Conservation (phyloP, 2,113 vertebrate genomes). For the Oreocharis arfaki region DNA sequence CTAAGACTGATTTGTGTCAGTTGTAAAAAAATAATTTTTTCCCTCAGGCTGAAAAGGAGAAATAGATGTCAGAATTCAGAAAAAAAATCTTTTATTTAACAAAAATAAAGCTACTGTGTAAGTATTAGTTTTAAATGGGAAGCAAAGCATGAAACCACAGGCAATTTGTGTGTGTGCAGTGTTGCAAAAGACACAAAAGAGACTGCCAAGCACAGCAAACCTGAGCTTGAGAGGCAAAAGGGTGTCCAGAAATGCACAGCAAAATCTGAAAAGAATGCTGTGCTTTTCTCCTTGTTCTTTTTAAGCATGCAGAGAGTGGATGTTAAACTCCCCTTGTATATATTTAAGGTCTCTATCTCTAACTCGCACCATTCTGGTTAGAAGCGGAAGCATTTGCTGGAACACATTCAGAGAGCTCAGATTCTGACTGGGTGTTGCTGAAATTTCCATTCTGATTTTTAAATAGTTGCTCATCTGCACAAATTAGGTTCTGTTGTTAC, state of each 20-base stretch:
- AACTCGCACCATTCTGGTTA: neutral
- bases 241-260: neutral
- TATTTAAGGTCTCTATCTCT: neutral
- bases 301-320: neutral
- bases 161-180: neutral
- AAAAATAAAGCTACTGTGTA: conserved; percentile 55
- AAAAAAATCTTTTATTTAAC: neutral
- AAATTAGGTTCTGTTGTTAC: conserved; percentile 8
- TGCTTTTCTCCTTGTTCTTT: neutral
- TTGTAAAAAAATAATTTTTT: neutral
- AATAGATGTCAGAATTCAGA: neutral
- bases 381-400: neutral
- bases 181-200: conserved; percentile 38
- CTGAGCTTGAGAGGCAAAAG: neutral
- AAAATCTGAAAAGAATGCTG: neutral
- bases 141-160: conserved; percentile 50
- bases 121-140: conserved; percentile 55
- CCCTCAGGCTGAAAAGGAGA: neutral
- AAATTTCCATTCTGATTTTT: conserved; percentile 2
- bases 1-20: neutral
- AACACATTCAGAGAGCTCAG: neutral
- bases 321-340: neutral
- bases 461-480: conserved; percentile 11
- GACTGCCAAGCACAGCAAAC: conserved; percentile 40
- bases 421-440: neutral